A percentile compares a stretch with the other conserved stretches of the same genome.
Conservation (phyloP, 2,113 vertebrate genomes). For the Bos indicus region DNA sequence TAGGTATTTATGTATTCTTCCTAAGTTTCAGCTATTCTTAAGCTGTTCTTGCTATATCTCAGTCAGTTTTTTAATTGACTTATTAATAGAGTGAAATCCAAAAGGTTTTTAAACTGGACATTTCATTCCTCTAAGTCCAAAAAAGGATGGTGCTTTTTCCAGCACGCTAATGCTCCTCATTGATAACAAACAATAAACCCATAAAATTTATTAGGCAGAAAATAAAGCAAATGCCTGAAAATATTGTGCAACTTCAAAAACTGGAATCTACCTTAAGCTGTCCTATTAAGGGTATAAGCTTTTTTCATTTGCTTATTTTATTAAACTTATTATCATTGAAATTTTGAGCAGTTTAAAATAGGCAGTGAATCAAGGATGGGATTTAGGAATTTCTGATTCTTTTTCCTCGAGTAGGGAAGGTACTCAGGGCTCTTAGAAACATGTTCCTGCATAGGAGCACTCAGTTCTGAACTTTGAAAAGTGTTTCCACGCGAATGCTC, state of each 20-base stretch:
- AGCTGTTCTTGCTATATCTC: not conserved
- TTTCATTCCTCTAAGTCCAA: not conserved
- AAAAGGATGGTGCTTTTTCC: not conserved
- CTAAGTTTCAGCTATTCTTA: not conserved
- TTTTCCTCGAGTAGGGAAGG: not conserved
- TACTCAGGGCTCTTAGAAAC: not conserved
- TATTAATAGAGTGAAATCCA: not conserved
- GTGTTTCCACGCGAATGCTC: not conserved
- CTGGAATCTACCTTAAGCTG: not conserved
- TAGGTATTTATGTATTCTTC: not conserved
- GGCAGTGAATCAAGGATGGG: not conserved
- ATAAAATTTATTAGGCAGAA: not conserved
- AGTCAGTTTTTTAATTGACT: not conserved
- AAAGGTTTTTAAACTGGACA: not conserved
- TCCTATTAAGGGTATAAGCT: not conserved
- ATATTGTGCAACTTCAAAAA: not conserved
- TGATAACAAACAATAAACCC: not conserved
- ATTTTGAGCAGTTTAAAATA: not conserved
- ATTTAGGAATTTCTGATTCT: not conserved
- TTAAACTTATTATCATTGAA: not conserved
- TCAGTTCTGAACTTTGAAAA: not conserved
- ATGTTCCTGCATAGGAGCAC: not conserved
- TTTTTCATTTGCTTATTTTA: not conserved
- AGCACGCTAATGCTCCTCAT: not conserved
- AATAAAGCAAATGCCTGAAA: conserved; percentile 13